These are phyloP conservation scores for Geopemphigus sp. DNA, from an alignment of 1,140 invertebrate genomes.

Conservation along the genomic window DNA sequence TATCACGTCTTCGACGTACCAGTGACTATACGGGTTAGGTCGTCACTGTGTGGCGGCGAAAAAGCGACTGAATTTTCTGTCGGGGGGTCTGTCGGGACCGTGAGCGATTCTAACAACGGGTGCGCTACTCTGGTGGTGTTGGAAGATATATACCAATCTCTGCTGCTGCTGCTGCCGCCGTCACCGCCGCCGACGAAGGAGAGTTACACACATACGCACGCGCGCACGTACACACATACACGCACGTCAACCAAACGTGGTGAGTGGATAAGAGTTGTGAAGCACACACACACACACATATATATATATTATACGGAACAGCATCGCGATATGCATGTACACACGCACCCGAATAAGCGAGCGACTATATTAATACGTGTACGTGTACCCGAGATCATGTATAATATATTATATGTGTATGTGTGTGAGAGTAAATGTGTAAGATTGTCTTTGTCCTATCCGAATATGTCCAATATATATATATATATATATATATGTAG, in stretches of 20 bases:
- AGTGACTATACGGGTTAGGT: not conserved
- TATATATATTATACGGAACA: not conserved
- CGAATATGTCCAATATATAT: not conserved
- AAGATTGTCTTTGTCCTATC: not conserved
- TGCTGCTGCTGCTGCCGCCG: not conserved
- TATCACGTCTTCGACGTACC: not conserved
- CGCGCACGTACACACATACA: not conserved
- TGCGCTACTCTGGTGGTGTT: not conserved
- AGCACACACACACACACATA: constrained; percentile 2
- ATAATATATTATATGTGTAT: not conserved
- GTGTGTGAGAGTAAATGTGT: not conserved
- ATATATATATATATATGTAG: too few species aligned
- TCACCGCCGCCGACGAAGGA: not conserved
- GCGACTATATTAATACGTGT: not conserved
- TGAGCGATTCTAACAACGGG: not conserved
- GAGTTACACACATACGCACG: not conserved
- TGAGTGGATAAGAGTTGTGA: not conserved
- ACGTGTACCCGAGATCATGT: not conserved
- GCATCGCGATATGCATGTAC: not conserved
- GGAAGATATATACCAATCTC: not conserved
- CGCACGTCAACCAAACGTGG: not conserved
- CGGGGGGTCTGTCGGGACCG: constrained; percentile 15
- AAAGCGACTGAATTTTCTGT: constrained; percentile 44
- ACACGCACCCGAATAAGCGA: not conserved
- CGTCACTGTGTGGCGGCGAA: constrained; percentile 34